A percentile compares a stretch with the other conserved stretches of the same genome.
Conservation (phyloP, 2,113 vertebrate genomes). For the Ia io region DNA sequence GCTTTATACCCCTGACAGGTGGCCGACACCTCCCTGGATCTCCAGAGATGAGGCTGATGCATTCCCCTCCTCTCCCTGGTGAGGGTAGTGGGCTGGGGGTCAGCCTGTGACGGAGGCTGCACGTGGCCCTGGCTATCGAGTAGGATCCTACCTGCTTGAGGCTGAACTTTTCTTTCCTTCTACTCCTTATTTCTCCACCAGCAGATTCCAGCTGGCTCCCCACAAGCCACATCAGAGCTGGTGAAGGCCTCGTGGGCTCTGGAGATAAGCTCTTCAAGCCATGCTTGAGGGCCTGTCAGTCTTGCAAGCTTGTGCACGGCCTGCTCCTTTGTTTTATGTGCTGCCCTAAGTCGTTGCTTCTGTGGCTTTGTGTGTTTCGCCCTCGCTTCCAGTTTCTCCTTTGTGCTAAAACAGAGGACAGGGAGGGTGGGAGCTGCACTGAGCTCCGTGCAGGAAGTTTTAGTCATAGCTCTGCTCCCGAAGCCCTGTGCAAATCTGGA, state of each 20-base stretch:
- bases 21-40: neutral
- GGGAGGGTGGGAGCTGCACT: accelerated
- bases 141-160: neutral
- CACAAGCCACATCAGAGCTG: neutral
- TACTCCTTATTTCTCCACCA: neutral
- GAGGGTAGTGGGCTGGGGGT: too few relatives aligned
- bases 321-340: neutral
- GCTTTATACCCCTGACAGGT: too few relatives aligned
- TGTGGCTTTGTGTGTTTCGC: neutral
- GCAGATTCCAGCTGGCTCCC: accelerated
- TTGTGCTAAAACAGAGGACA: neutral
- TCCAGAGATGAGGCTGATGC: neutral
- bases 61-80: neutral
- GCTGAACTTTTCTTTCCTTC: neutral
- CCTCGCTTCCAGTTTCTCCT: neutral
- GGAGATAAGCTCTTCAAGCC: neutral
- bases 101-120: neutral
- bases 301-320: accelerated
- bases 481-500: neutral
- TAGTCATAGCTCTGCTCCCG: accelerated
- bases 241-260: neutral
- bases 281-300: neutral
- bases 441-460: neutral
- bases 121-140: accelerated
- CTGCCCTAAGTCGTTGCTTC: neutral